phyloP scores from a whole-genome alignment of 2,113 vertebrate species.

The Oceanodroma tethys region DNA sequence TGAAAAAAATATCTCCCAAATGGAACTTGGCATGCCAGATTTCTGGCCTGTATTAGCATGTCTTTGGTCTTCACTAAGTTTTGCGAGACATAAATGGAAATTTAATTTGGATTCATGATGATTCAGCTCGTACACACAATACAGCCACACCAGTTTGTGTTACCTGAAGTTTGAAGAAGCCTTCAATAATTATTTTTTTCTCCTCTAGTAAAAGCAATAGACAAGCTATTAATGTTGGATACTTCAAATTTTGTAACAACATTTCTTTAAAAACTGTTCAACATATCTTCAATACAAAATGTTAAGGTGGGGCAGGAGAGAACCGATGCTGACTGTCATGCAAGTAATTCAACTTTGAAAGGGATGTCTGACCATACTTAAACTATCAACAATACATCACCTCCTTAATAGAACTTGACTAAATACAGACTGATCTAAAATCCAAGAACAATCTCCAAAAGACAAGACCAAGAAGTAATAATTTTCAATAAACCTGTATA shows the following conservation, averaged over 20 bases:
- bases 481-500: not conserved
- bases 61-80: conserved; percentile 20
- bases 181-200: not conserved
- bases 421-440: not conserved
- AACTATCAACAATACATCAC: not conserved
- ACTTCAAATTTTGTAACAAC: not conserved
- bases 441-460: not conserved
- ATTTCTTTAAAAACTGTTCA: not conserved
- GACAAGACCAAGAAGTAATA: not conserved
- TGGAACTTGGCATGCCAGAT: conserved; percentile 28
- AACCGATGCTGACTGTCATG: not conserved
- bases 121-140: not conserved
- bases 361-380: not conserved
- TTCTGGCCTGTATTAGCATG: conserved; percentile 14
- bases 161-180: not conserved
- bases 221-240: not conserved
- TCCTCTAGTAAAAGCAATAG: not conserved
- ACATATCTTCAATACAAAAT: not conserved
- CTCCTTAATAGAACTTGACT: not conserved
- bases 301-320: not conserved
- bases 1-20: conserved; percentile 37
- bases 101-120: not conserved
- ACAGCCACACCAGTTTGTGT: not conserved
- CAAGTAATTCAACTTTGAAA: not conserved
- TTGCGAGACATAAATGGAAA: conserved; percentile 34